Conservation (phyloP, 2,113 vertebrate genomes). For the Cottus gobio region DNA sequence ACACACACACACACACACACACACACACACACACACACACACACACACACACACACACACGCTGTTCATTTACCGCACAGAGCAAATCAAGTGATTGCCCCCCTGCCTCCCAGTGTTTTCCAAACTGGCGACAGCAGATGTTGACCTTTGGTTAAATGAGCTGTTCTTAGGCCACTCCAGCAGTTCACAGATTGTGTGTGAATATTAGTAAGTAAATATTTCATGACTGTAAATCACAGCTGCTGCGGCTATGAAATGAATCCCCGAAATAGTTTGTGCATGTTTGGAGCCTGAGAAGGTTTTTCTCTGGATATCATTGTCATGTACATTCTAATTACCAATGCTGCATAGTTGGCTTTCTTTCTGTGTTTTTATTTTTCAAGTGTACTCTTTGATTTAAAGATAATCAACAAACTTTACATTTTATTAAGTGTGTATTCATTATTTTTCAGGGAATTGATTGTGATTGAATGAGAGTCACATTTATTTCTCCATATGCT, state of each 20-base stretch:
- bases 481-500: neutral
- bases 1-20: no score
- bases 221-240: constrained; percentile 33
- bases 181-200: constrained; percentile 48
- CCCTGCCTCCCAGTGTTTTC: constrained; percentile 47
- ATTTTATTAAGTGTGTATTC: neutral
- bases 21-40: no score
- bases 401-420: neutral
- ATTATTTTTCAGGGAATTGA: no score
- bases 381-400: neutral
- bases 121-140: constrained; percentile 57
- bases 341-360: neutral
- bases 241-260: neutral
- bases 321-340: neutral
- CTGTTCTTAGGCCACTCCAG: constrained; percentile 40
- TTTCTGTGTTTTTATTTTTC: neutral
- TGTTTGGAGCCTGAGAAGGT: constrained; percentile 1
- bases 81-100: neutral
- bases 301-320: neutral
- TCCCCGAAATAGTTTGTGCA: neutral
- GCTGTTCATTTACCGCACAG: neutral
- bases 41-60: no score
- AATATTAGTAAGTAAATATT: constrained; percentile 63
- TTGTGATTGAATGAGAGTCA: no score
- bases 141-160: constrained; percentile 63